Base-by-base conservation (phyloP, 2,797 vertebrate species). In the Fratercula arctica region DNA sequence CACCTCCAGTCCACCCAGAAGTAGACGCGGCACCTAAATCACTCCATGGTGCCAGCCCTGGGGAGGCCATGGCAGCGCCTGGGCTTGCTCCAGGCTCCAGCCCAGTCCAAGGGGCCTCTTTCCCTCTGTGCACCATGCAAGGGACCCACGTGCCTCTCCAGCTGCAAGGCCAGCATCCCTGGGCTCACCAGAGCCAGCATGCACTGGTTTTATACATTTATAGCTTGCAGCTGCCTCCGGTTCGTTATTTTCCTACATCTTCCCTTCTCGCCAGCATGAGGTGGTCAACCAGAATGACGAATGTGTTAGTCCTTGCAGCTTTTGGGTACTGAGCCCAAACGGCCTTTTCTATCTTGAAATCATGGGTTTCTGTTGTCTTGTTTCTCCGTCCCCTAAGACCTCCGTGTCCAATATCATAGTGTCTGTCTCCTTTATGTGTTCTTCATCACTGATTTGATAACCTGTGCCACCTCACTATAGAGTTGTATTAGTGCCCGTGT, bases 21-120 rank as follows among this genome's bases (percentile, higher is more conserved):
- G 45, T 53, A 76, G 26, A 45, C 21, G 10, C 0, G 0, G 16
- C 17, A 6, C 72, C n/a, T 39, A 13, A 75, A 35, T 64, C 26
- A 13, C 45, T 13, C 48, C 7, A 0, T 0, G 2, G 33, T 41
- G 28, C 8, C 11, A 51, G 7, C 24, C 6, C 63, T 41, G 39
- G 16, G 60, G 29, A 72, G 11, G 13, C 1, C 11, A 13, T 11
- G 33, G 21, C 31, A 61, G 25, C 5, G 3, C 3, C 0, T 0
- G 43, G 39, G 28, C 28, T 69, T 17, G 61, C 7, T 43, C 5
- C 3, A 59, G 17, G 17, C 46, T 56, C n/a, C 19, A 9, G 15
- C 50, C n/a, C 45, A 9, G 6, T 3, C 33, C 53, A 26, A 43
- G 45, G 24, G 39, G 16, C 19, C 8, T 50, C 29, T 17, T 74